Evolutionary conservation across 23 tunicate genomes (phyloP), one percentile per base, ranked within the genome.

Genomic region (Styela clava): DNA sequence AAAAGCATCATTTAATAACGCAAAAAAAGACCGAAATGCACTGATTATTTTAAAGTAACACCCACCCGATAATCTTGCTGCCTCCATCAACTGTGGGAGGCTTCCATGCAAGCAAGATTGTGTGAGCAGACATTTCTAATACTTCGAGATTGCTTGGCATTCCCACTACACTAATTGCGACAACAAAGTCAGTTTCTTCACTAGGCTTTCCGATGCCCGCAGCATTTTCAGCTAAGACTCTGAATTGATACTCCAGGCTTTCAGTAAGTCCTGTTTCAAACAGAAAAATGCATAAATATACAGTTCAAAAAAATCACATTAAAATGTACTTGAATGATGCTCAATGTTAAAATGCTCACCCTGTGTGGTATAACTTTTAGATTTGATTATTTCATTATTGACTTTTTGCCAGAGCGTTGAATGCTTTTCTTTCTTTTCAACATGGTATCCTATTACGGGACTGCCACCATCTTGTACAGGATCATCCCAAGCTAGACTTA

Each of bases 171-270:
- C 79, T 84, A 34, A 69, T 64, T 34, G 79, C 87, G 0, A 24
- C 64, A 24, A 83, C 78, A 2, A 68, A 31, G 12, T 73, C 64
- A 31, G 83, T 67, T 1, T 35, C 77, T 23, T 84, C 88, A 36
- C 83, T 35, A 2, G 92, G 92, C 36, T 74, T 69, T 0, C 92
- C 84, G 0, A 83, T 65, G 51, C 92, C 92, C 27, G 92, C 92
- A 31, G 79, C 88, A 61, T 87, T 87, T 77, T 87, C 92, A 5
- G 92, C 92, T 2, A 84, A 22, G 21, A 87, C 92, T 32, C 92
- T 83, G 68, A 87, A 76, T 56, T 84, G 83, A 36, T 87, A 87
- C 26, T 31, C 78, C 23, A 87, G 70, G 12, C 88, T 88, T 74
- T 87, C 92, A 5, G 44, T 22, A 32, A 85, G 34, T 24, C 86